Conservation (phyloP, 2,888 invertebrate species). For the Temnothorax rugatulus region DNA sequence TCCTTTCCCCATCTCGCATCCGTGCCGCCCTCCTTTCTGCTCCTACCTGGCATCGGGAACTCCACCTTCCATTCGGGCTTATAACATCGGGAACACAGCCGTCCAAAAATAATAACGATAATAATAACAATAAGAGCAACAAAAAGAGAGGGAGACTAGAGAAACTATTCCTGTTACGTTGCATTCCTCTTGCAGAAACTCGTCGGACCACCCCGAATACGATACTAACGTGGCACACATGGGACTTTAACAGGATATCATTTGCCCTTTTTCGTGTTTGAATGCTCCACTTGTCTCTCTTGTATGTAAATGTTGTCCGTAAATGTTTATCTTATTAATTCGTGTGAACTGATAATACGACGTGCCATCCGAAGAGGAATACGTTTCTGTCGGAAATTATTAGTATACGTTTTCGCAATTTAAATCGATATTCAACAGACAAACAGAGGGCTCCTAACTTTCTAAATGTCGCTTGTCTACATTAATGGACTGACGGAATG, state of each 20-base stretch:
- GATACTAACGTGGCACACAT: conserved; percentile 80
- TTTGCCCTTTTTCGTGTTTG: conserved; percentile 72
- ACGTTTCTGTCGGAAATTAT: neutral
- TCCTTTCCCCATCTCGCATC: conserved; percentile 47
- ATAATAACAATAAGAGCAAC: conserved; percentile 78
- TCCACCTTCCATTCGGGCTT: conserved; percentile 78
- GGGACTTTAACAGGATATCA: conserved; percentile 79
- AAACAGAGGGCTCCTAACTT: neutral
- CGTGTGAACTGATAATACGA: neutral
- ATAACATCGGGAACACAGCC: conserved; percentile 75
- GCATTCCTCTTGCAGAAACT: conserved; percentile 85
- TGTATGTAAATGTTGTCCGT: conserved; percentile 7
- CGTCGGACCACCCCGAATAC: conserved; percentile 85
- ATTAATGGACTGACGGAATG: conserved; percentile 66
- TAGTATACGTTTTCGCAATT: neutral
- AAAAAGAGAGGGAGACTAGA: conserved; percentile 76
- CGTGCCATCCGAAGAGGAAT: neutral
- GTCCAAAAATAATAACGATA: conserved; percentile 82
- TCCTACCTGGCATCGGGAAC: conserved; percentile 74
- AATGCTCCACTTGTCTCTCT: conserved; percentile 60
- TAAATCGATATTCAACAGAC: neutral
- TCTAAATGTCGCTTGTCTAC: conserved; percentile 55
- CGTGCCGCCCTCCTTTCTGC: conserved; percentile 67
- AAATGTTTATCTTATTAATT: conserved; percentile 27
- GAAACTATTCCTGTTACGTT: conserved; percentile 85